Evolutionary conservation across 2,888 invertebrate species (phyloP).

Genomic region (Pegoplata infirma): DNA sequence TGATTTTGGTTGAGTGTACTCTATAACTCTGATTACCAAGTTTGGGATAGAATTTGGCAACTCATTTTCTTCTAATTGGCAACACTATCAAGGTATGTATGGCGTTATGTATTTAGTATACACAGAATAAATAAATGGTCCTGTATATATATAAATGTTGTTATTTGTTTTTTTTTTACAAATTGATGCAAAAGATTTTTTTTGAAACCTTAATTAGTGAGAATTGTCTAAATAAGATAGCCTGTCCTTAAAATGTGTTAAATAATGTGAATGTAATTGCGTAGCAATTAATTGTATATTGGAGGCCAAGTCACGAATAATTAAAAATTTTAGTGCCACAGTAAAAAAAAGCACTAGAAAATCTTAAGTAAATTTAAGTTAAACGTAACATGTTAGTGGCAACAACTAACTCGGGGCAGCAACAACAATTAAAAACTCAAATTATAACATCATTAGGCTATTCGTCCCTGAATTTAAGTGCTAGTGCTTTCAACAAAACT

Average conservation of each 20-base stretch:
- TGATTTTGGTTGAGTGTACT: too few species aligned
- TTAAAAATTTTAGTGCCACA: background rate
- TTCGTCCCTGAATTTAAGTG: slow-evolving; percentile 3
- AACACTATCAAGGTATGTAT: slow-evolving; percentile 2
- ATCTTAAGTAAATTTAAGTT: background rate
- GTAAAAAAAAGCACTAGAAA: background rate
- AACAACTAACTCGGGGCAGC: slow-evolving; percentile 15
- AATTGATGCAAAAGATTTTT: slow-evolving; percentile 7
- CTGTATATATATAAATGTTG: background rate
- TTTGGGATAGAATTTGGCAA: too few species aligned
- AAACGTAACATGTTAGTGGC: slow-evolving; percentile 35
- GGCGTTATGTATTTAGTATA: slow-evolving; percentile 51
- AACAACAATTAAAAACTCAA: slow-evolving; percentile 25
- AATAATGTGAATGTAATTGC: too few species aligned
- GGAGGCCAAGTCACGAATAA: too few species aligned
- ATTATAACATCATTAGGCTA: slow-evolving; percentile 3
- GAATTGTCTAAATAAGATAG: background rate
- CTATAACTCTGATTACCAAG: too few species aligned
- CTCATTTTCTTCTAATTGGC: too few species aligned
- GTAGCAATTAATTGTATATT: background rate
- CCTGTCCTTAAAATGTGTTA: too few species aligned
- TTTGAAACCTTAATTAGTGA: slow-evolving; percentile 6
- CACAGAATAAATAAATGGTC: slow-evolving; percentile 43
- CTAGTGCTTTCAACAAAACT: slow-evolving; percentile 6
- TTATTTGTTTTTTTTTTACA: slow-evolving; percentile 16